Base-by-base conservation (phyloP, 1,140 invertebrate species). In the Trissolcus basalis region DNA sequence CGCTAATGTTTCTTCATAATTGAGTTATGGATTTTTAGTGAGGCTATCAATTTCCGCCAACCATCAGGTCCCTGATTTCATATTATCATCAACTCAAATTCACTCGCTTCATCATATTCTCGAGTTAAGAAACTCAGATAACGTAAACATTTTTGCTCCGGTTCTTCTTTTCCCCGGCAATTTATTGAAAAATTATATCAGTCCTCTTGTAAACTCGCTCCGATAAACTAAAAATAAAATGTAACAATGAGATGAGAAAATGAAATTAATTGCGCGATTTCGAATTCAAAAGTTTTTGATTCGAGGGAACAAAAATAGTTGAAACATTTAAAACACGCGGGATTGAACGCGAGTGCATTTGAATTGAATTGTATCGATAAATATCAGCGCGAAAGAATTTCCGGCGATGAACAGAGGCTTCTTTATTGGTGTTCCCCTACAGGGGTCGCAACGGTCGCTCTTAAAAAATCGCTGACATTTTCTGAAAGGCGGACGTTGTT, bases 401-500 rank as follows among this genome's bases (percentile, higher is more conserved):
- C 49, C 55, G 44, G 53, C 50, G 9, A 63, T 12, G 61, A 50
- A 79, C 64, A 71, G 68, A 61, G 58, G 65, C 55, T 16, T 69
- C 70, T 61, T 77, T 81, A 43, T 79, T 19, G 8, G 61, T 19
- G 51, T 61, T 58, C 55, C 61, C n/a, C n/a, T n/a, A n/a, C 60
- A 43, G 39, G 58, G 51, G 48, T 33, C 61, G 51, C 51, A 45
- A 39, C 59, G 63, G 32, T 54, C 78, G 63, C 74, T 63, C 65
- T 82, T 82, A 82, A 84, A 84, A 83, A 68, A 84, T 81, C 81
- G 59, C 63, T 58, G 63, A 48, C 69, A 70, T n/a, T 65, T 63
- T 76, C 51, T 75, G 80, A 75, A 84, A 83, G 81, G 80, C 58
- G 67, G 70, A 39, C 80, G 77, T 82, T 83, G 80, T 84, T 75